Evolutionary conservation across 2,113 vertebrate species (phyloP).

Genomic region (cattle (Bos taurus)): DNA sequence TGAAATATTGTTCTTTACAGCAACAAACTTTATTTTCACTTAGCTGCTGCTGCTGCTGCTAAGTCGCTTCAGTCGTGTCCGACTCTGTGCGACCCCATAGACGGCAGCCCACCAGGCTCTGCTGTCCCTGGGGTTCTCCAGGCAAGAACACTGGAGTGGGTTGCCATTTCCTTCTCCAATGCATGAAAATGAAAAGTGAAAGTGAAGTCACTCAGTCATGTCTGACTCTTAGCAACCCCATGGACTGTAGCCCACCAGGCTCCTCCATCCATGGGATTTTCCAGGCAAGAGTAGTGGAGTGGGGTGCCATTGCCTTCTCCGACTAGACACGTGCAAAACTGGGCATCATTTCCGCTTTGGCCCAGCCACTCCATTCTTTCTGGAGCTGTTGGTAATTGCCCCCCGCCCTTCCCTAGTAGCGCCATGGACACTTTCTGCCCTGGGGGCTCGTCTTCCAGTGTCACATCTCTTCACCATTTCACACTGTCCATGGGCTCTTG

Average conservation of each 20-base stretch:
- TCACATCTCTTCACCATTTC: background rate
- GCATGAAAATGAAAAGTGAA: no score
- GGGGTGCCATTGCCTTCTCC: no score
- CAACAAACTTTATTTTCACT: background rate
- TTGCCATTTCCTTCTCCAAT: no score
- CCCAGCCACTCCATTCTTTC: background rate
- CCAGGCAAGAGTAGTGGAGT: no score
- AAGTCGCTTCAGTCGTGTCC: rapidly evolving
- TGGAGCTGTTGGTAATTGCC: background rate
- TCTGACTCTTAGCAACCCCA: no score
- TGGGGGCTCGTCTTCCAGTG: background rate
- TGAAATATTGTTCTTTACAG: background rate
- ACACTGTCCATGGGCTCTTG: background rate
- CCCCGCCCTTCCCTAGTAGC: background rate
- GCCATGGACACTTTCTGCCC: background rate
- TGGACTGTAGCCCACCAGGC: no score
- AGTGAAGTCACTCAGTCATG: no score
- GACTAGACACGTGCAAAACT: background rate
- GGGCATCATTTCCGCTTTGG: background rate
- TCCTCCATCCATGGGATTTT: rapidly evolving
- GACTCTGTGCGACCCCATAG: no score
- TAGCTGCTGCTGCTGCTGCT: no score
- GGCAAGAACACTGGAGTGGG: no score
- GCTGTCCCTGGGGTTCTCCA: no score
- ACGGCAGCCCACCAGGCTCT: no score